Evolutionary conservation across 2,797 vertebrate species (phyloP).

Genomic region (Microctenopoma lineatum): DNA sequence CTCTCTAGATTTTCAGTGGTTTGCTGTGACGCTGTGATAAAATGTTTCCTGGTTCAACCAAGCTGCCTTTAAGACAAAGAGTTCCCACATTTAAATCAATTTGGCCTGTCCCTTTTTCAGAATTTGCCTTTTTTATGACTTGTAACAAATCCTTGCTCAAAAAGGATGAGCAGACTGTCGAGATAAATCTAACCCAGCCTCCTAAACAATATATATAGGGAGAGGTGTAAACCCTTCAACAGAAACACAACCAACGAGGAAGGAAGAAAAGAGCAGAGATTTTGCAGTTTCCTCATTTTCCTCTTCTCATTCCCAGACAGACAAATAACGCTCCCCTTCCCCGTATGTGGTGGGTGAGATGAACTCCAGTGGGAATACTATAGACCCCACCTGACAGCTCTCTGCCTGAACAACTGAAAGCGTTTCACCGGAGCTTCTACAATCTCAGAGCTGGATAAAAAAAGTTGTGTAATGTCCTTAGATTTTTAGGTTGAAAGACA

Average conservation of each 20-base stretch:
- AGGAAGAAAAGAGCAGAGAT: slow-evolving; percentile 38
- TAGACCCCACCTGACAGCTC: slow-evolving; percentile 83
- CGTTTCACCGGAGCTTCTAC: slow-evolving; percentile 60
- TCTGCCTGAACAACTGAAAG: slow-evolving; percentile 65
- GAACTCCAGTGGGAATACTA: slow-evolving; percentile 82
- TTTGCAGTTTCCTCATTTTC: slow-evolving; percentile 43
- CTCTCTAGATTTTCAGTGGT: slow-evolving; percentile 32
- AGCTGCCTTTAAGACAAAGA: slow-evolving; percentile 30
- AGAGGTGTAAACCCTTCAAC: slow-evolving; percentile 15
- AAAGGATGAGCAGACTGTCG: slow-evolving; percentile 27
- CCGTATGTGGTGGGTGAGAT: slow-evolving; percentile 79
- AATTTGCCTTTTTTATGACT: slow-evolving; percentile 28
- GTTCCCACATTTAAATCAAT: slow-evolving; percentile 17
- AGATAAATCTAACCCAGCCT: slow-evolving; percentile 28
- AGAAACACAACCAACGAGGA: slow-evolving; percentile 16
- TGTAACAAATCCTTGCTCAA: slow-evolving; percentile 31
- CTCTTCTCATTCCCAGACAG: slow-evolving; percentile 63
- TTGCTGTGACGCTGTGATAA: slow-evolving; percentile 19
- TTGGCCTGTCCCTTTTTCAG: slow-evolving; percentile 2
- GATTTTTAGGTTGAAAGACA: slow-evolving; percentile 23
- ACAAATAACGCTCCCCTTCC: slow-evolving; percentile 63
- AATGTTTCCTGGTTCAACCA: slow-evolving; percentile 24
- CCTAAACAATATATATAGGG: slow-evolving; percentile 8
- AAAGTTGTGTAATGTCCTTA: slow-evolving; percentile 33
- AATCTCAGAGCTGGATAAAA: slow-evolving; percentile 33